Base-by-base conservation (phyloP, 2,797 vertebrate species). In the Halcyon smyrnensis region DNA sequence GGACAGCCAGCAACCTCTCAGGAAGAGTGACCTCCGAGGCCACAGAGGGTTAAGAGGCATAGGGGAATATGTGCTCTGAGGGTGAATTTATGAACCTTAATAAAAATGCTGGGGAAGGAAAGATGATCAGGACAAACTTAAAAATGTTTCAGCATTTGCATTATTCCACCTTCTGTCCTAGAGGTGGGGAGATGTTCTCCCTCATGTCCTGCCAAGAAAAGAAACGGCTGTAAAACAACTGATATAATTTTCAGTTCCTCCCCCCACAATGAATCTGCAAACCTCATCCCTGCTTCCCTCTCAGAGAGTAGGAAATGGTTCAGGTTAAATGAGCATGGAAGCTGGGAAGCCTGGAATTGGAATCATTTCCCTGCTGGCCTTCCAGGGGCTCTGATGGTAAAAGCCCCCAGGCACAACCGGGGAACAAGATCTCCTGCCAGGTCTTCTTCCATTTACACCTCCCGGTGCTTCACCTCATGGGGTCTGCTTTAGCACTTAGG, bases 291-390 rank as follows among this genome's bases (percentile, higher is more conserved):
- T 91, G 90, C 86, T 90, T 96, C 96, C 96, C 97, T 97, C 97
- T 98, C 94, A 0, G 48, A 97, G 91, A 81, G 79, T 87, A 98
- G 97, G 98, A 98, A 98, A 98, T 90, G 3, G 97, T 88, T 97
- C 15, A 60, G 97, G 98, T 98, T 97, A 97, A 98, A 98, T 95
- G 97, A 98, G 97, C 63, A 21, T 94, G 97, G 96, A 97, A 93
- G 94, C 94, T 91, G 96, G 75, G 77, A 84, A 95, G 84, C 67
- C 97, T 97, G 93, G 95, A 95, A 94, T 83, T 93, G 93, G 92
- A 97, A 97, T 97, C 27, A 96, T 91, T 92, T 76, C 71, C 84
- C 73, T 0, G 1, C 79, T 62, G 46, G 70, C 75, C 82, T 85
- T 94, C 25, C 14, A 86, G 39, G n/a, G 78, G 41, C 93, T 97